Percentiles rank a stretch among this genome's conserved stretches.
Evolutionary conservation across 2,888 invertebrate genomes (phyloP).

Genomic region (Neuroscelio doddi): DNA sequence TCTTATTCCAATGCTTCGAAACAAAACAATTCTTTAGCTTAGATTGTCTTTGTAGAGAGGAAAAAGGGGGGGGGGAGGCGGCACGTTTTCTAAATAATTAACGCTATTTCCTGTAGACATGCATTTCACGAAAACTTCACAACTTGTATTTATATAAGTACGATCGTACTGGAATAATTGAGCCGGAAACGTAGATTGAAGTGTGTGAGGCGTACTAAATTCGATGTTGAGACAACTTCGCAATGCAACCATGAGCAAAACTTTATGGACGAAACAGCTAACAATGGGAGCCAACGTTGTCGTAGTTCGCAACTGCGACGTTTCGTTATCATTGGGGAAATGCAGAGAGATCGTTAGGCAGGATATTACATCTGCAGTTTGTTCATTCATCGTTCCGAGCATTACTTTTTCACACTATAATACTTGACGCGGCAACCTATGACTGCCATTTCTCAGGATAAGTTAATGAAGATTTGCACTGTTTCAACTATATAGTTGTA

Average conservation of each 20-base stretch:
- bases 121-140: constrained; percentile 28
- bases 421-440: too few species aligned
- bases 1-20: too few species aligned
- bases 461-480: too few species aligned
- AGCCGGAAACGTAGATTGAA: constrained; percentile 46
- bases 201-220: constrained; percentile 34
- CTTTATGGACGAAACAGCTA: constrained; percentile 46
- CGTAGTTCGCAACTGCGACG: constrained; percentile 44
- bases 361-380: not conserved
- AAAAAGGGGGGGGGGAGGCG: too few species aligned
- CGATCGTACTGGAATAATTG: constrained; percentile 48
- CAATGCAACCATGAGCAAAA: constrained; percentile 41
- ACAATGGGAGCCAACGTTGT: constrained; percentile 44
- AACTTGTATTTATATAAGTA: constrained; percentile 46
- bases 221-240: constrained; percentile 44
- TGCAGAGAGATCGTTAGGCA: constrained; percentile 9
- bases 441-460: too few species aligned
- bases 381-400: too few species aligned
- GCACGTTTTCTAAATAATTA: too few species aligned
- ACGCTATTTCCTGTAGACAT: constrained; percentile 9
- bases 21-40: too few species aligned
- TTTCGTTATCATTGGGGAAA: constrained; percentile 41
- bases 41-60: too few species aligned
- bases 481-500: too few species aligned
- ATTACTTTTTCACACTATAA: too few species aligned